Evolutionary conservation across 2,113 vertebrate genomes (phyloP), one percentile per base, ranked within the genome.

Genomic region (Gopherus flavomarginatus): DNA sequence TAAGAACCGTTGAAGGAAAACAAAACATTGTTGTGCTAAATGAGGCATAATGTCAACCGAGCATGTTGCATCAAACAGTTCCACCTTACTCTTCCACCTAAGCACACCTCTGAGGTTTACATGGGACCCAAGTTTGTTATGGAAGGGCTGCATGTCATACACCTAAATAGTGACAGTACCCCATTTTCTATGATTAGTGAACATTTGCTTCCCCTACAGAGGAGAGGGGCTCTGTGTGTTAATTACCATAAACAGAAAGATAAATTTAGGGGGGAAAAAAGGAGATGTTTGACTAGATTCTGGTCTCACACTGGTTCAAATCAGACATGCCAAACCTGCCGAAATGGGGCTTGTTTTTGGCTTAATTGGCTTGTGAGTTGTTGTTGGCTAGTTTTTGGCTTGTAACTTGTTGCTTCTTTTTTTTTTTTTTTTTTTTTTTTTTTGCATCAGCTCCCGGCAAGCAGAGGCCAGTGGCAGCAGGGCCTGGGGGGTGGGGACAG

Each of bases 1-100:
- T 59, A 85, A 31, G 78, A 96, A 92, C 10, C 13, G 2, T 94
- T 44, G 10, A 83, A 44, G 59, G 35, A 88, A 92, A 95, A 94
- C 16, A n/a, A 85, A 85, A 90, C 49, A 83, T 0, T 83, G 83
- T 35, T 56, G 88, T 92, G 24, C 69, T 72, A 92, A 92, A 92
- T 57, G 69, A 87, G 79, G 50, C 21, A 16, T 42, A 86, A 54
- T 29, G 11, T 49, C 82, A 85, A 78, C 90, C n/a, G 93, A 94
- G 85, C 27, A 83, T 1, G 5, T 85, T 87, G 81, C 49, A 82
- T 19, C 59, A 80, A 91, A 91, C 9, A 80, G 47, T 56, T 93
- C 19, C 87, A 92, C 16, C 42, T 86, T 91, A 62, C 31, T 88
- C n/a, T 52, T 92, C 44, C 38, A 4, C 1, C 49, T 62, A 95